phyloP scores from a whole-genome alignment of 2,797 vertebrate species.

The Echeneis naucrates region DNA sequence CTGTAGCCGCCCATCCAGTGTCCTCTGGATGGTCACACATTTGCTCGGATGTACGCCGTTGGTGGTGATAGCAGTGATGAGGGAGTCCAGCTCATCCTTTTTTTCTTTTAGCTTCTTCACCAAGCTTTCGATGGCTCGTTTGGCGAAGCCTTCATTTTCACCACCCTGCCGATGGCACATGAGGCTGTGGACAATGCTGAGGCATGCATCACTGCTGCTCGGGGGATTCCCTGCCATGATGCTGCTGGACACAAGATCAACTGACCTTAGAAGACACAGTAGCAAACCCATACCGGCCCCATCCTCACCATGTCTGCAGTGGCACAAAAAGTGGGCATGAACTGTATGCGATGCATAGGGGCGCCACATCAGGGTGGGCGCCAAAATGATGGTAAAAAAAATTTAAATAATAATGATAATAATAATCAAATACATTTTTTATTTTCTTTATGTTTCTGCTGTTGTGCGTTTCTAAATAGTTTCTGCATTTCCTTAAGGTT shows the following conservation, averaged over 20 bases:
- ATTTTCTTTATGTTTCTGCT: too few species aligned
- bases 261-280: neutral
- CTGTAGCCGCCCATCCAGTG: conserved; percentile 88
- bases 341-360: too few species aligned
- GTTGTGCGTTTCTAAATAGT: too few species aligned
- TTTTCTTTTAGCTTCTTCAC: conserved; percentile 91
- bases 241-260: conserved; percentile 48
- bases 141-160: conserved; percentile 88
- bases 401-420: too few species aligned
- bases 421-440: too few species aligned
- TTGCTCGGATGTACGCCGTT: conserved; percentile 88
- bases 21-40: conserved; percentile 90
- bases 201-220: conserved; percentile 86
- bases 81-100: conserved; percentile 88
- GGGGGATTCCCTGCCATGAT: conserved; percentile 85
- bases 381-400: too few species aligned
- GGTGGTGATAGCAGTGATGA: conserved; percentile 89
- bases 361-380: too few species aligned
- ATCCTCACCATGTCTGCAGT: neutral
- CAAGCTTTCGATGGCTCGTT: conserved; percentile 90
- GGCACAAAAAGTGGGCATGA: too few species aligned
- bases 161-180: conserved; percentile 91
- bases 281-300: neutral
- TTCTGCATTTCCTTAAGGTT: too few species aligned
- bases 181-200: conserved; percentile 90